Evolutionary conservation across 2,113 vertebrate species (phyloP), one percentile per base, ranked within the genome.

Genomic region (Proteles cristata): DNA sequence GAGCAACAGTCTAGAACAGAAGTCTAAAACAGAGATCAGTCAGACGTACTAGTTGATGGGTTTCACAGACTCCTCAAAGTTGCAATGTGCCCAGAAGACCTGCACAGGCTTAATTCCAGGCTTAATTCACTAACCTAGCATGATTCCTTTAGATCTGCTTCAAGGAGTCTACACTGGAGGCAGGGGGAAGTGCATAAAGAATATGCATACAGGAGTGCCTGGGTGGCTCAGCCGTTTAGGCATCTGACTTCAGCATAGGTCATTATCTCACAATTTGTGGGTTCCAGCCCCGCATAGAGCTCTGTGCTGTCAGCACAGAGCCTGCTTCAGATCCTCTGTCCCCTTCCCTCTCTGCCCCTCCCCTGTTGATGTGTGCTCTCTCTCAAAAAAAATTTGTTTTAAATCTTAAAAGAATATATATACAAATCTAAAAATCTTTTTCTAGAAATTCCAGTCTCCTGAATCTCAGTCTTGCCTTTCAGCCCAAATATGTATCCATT

Each of bases 391-490:
- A 55, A 55, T 16, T 23, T 61, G 21, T 61, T 61, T 58, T 58
- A 58, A 61, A 61, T 61, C 58, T 61, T 61, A 10, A 21, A 69
- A 17, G 23, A 48, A 53, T 23, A 73, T 16, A 45, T 28, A 10
- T 7, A 71, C 35, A 31, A n/a, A 81, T 74, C 77, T 39, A 69
- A 83, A 83, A 66, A 19, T 68, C 84, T 73, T 71, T 88, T 61
- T 85, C 88, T 91, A 96, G 90, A 88, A 95, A 91, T 23, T 71
- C 48, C 17, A 87, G 63, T 93, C 43, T 89, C 61, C 48, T 79
- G 15, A 86, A 73, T 94, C 66, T 81, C n/a, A 91, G 71, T 35
- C 19, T 61, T 85, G 48, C 35, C n/a, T 92, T 95, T 28, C 33
- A 26, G 82, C 28, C 66, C 31, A 6, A 19, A 74, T 53, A 87